Percentiles rank a stretch among this genome's conserved stretches.
These are phyloP conservation scores for Phaonia tiefii DNA, from an alignment of 2,888 invertebrate genomes.

Conservation along the genomic window DNA sequence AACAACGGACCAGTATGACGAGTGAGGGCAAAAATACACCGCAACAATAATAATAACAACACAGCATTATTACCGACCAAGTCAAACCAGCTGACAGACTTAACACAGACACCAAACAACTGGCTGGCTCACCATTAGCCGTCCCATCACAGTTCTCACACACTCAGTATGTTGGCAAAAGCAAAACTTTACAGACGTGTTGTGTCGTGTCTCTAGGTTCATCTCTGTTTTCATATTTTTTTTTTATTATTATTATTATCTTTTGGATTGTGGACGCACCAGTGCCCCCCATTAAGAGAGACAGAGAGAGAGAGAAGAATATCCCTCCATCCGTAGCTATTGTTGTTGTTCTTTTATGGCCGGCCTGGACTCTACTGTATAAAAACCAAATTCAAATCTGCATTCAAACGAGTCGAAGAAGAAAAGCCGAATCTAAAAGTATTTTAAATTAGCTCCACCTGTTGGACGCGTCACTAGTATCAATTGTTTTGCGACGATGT, in stretches of 20 bases:
- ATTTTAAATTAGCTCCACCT: constrained; percentile 1
- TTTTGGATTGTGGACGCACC: constrained; percentile 9
- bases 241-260: constrained; percentile 7
- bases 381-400: too few relatives aligned
- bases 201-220: background rate
- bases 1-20: constrained; percentile 4
- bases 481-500: background rate
- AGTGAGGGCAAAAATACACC: constrained; percentile 5
- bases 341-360: too few relatives aligned
- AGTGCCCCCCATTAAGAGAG: background rate
- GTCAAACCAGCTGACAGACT: background rate
- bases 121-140: too few relatives aligned
- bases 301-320: background rate
- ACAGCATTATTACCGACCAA: background rate
- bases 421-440: background rate
- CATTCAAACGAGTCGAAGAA: too few relatives aligned
- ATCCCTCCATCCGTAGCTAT: background rate
- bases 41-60: too few relatives aligned
- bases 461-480: background rate
- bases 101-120: background rate
- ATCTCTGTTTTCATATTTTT: background rate
- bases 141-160: too few relatives aligned
- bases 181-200: constrained; percentile 62
- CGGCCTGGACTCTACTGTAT: too few relatives aligned
- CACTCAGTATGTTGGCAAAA: constrained; percentile 56